Conservation (phyloP, 2,888 invertebrate genomes). For the Ennomos fuscantarius region DNA sequence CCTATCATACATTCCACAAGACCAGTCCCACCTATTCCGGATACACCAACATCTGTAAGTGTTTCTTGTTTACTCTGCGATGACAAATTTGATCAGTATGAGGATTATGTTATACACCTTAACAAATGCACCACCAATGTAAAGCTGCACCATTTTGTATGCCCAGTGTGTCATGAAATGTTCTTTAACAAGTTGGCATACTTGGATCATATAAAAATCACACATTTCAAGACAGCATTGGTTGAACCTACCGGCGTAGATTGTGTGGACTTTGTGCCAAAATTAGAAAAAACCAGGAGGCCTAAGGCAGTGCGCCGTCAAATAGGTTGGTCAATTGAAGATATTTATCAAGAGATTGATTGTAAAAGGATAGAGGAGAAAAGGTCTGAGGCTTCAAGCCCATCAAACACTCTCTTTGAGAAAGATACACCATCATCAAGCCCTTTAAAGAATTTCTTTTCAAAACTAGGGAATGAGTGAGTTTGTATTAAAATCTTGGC, state of each 20-base stretch:
- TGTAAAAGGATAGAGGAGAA: slow-evolving; percentile 73
- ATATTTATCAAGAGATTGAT: slow-evolving; percentile 81
- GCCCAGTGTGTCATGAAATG: slow-evolving; percentile 78
- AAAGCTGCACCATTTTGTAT: slow-evolving; percentile 76
- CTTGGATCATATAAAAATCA: slow-evolving; percentile 69
- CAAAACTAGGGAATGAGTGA: slow-evolving; percentile 81
- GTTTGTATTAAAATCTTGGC: slow-evolving; percentile 68
- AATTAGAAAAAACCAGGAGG: slow-evolving; percentile 68
- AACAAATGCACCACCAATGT: slow-evolving; percentile 78
- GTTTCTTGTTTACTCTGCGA: slow-evolving; percentile 78
- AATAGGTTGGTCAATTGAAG: slow-evolving; percentile 81
- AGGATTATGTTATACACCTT: slow-evolving; percentile 71
- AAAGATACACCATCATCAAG: slow-evolving; percentile 73
- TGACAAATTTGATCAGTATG: slow-evolving; percentile 70
- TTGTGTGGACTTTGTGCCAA: slow-evolving; percentile 75
- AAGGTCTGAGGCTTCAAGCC: slow-evolving; percentile 70
- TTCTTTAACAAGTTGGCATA: slow-evolving; percentile 68
- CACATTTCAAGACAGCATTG: slow-evolving; percentile 56
- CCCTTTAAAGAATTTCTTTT: slow-evolving; percentile 76
- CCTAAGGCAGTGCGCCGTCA: slow-evolving; percentile 74
- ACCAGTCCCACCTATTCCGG: slow-evolving; percentile 46
- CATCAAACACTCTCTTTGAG: slow-evolving; percentile 73
- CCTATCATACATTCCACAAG: slow-evolving; percentile 45
- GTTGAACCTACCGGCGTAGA: slow-evolving; percentile 63
- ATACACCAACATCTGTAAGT: slow-evolving; percentile 49